Evolutionary conservation across 2,888 invertebrate species (phyloP).

Genomic region (Meliscaeva auricollis): DNA sequence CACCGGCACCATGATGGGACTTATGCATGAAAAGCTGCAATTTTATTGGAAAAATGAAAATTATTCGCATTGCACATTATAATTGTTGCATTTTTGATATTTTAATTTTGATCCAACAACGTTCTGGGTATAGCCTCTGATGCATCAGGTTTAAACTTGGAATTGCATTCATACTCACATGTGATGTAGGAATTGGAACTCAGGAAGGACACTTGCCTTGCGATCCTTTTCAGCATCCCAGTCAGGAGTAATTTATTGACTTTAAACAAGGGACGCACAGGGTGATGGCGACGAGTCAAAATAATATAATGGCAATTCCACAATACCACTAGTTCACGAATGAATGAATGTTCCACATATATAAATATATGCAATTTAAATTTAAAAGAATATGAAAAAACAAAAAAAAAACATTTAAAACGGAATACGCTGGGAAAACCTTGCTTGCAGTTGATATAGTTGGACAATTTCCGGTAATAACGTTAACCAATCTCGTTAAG

Average conservation of each 20-base stretch:
- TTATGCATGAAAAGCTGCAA: slow-evolving; percentile 73
- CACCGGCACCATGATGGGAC: slow-evolving; percentile 26
- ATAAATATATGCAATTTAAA: background rate
- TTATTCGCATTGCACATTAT: slow-evolving; percentile 69
- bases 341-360: slow-evolving; percentile 26
- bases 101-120: slow-evolving; percentile 62
- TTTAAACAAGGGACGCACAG: background rate
- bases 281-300: background rate
- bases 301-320: slow-evolving; percentile 44
- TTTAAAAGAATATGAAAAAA: background rate
- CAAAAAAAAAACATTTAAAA: background rate
- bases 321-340: slow-evolving; percentile 36
- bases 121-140: no score
- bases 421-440: slow-evolving; percentile 2
- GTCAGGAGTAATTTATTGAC: slow-evolving; percentile 36
- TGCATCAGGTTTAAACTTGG: background rate
- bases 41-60: slow-evolving; percentile 71
- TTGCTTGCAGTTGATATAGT: slow-evolving; percentile 37
- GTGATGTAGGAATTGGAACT: no score
- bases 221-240: background rate
- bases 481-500: slow-evolving; percentile 69
- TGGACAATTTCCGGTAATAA: slow-evolving; percentile 58
- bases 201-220: no score
- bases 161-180: no score
- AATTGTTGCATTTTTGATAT: slow-evolving; percentile 73